Percentiles rank a stretch among this genome's conserved stretches.
Evolutionary conservation across 1,140 invertebrate species (phyloP).

Genomic region (Onthophagus taurus): DNA sequence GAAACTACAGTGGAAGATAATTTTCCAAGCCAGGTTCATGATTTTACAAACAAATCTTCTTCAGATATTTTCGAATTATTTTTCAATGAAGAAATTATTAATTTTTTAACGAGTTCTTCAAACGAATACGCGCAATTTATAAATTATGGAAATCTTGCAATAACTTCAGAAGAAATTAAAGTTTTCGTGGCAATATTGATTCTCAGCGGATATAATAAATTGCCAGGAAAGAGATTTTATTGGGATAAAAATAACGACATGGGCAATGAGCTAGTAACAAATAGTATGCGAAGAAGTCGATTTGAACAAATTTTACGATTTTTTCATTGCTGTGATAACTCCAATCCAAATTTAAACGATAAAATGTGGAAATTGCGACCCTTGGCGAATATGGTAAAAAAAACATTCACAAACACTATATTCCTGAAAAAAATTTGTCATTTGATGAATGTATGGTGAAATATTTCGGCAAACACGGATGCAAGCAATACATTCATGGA

Average conservation of each 20-base stretch:
- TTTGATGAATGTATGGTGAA: conserved; percentile 17
- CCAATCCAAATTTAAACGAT: conserved; percentile 12
- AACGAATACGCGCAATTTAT: too few relatives aligned
- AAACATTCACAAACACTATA: conserved; percentile 13
- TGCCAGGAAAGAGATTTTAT: conserved; percentile 28
- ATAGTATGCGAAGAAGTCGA: conserved; percentile 28
- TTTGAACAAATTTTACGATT: conserved; percentile 31
- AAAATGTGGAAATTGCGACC: conserved; percentile 19
- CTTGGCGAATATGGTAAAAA: conserved; percentile 15
- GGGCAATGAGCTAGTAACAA: conserved; percentile 24
- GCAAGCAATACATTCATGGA: conserved; percentile 14
- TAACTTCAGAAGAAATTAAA: conserved; percentile 28
- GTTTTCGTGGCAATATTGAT: conserved; percentile 30
- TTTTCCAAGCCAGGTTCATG: too few relatives aligned
- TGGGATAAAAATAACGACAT: conserved; percentile 35
- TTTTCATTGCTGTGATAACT: conserved; percentile 26
- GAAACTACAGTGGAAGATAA: too few relatives aligned
- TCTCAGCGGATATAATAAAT: conserved; percentile 30
- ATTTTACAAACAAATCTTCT: too few relatives aligned
- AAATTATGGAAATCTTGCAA: too few relatives aligned
- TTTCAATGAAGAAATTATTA: too few relatives aligned
- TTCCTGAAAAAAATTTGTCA: conserved; percentile 14
- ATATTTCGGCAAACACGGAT: conserved; percentile 14
- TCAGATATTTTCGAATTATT: too few relatives aligned
- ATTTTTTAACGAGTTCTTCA: too few relatives aligned